Base-by-base conservation (phyloP, 2,113 vertebrate genomes). In the Hystrix cristata region DNA sequence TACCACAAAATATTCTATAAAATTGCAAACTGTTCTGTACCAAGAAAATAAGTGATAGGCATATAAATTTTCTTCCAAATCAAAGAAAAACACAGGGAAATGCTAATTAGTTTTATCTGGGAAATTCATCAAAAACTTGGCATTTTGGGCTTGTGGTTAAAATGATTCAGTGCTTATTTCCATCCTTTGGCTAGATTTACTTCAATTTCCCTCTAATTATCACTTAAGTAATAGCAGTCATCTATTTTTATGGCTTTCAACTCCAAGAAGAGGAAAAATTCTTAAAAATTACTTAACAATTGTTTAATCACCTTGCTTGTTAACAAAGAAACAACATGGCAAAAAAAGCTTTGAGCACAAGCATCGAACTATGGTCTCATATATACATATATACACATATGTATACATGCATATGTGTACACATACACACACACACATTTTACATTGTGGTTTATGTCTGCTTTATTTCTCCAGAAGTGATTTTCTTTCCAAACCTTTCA, bases 101-200 rank as follows among this genome's bases (percentile, higher is more conserved):
- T n/a, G 11, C 43, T 69, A 81, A 96, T 96, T 94, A 94, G 76
- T 64, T 94, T 90, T 96, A 92, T 92, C 80, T 96, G 90, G 69
- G 21, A 92, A 96, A 87, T 97, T 96, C 84, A 90, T 97, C 90
- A 96, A 96, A 87, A 38, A 55, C 11, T 86, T 89, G 34, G 34
- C 60, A 95, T 69, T 87, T 90, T 46, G 9, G 79, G 60, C 87
- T 90, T 98, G 80, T 94, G 64, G 87, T 94, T 76, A 78, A 84
- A 92, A 84, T 92, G 76, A 94, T 93, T 95, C 87, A 95, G 78
- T 81, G 74, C 76, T 76, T 87, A 51, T 69, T 14, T 80, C 90
- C 18, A 34, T 62, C 27, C 14, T 59, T 59, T 94, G 94, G 57
- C 59, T 88, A 76, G 34, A 71, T 92, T 76, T 71, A 90, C 62